Percentiles rank a stretch among this genome's conserved stretches.
Evolutionary conservation across 2,888 invertebrate genomes (phyloP).

Genomic region (Fragum sueziense): DNA sequence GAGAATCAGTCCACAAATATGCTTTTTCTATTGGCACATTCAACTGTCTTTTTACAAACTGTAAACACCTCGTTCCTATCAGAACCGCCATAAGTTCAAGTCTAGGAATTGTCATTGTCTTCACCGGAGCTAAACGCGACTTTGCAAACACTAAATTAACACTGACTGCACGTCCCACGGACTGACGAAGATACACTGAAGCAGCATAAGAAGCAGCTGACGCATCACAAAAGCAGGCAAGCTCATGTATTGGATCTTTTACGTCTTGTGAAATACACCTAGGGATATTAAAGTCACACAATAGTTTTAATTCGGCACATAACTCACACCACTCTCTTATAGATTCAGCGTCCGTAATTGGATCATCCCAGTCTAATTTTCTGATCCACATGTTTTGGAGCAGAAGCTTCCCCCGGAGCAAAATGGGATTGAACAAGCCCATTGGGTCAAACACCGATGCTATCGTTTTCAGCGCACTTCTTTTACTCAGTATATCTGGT

Average conservation of each 20-base stretch:
- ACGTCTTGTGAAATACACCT: background rate
- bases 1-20: conserved; percentile 17
- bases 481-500: conserved; percentile 6
- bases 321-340: background rate
- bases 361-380: conserved; percentile 29
- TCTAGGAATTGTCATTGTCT: conserved; percentile 8
- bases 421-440: conserved; percentile 8
- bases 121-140: conserved; percentile 4
- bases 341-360: background rate
- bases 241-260: background rate
- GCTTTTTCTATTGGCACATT: background rate
- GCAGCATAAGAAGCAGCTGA: background rate
- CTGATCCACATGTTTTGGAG: conserved; percentile 27
- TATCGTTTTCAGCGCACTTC: background rate
- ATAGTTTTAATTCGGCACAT: background rate
- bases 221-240: conserved; percentile 3
- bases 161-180: background rate
- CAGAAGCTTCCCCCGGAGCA: conserved; percentile 19
- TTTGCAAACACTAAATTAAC: conserved; percentile 1
- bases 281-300: background rate
- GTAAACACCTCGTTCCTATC: too few relatives aligned
- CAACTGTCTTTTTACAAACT: conserved; percentile 4
- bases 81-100: background rate
- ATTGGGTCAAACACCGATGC: conserved; percentile 35
- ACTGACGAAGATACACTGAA: background rate